phyloP scores from a whole-genome alignment of 2,888 invertebrate species.

The Lissocephala sabroskyi region DNA sequence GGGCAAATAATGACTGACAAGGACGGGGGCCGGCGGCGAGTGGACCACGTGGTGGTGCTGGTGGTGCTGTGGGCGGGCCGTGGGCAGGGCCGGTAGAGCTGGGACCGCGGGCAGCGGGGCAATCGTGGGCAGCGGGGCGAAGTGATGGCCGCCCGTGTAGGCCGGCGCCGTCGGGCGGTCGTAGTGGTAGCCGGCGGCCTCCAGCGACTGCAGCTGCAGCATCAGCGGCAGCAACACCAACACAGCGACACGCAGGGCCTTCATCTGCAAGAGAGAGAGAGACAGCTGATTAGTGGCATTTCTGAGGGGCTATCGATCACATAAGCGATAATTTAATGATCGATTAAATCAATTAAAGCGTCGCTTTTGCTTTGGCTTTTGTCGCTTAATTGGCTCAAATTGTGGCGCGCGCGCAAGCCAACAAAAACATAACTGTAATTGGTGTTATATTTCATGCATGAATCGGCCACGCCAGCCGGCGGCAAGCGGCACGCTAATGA shows the following conservation, averaged over 20 bases:
- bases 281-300: constrained; percentile 1
- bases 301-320: constrained; percentile 44
- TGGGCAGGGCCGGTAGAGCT: constrained; percentile 57
- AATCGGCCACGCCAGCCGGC: too few relatives aligned
- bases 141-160: constrained; percentile 43
- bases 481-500: too few relatives aligned
- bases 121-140: constrained; percentile 54
- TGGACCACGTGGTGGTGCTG: constrained; percentile 26
- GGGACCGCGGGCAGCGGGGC: constrained; percentile 66
- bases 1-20: constrained; percentile 32
- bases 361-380: neutral
- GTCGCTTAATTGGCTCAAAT: constrained; percentile 53
- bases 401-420: constrained; percentile 32
- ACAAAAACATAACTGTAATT: constrained; percentile 29
- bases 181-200: constrained; percentile 58
- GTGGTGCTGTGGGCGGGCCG: constrained; percentile 32
- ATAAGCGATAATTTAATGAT: neutral
- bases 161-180: constrained; percentile 43
- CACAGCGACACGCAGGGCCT: constrained; percentile 1
- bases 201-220: constrained; percentile 13
- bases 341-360: constrained; percentile 5
- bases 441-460: constrained; percentile 37
- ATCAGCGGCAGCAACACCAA: constrained; percentile 17
- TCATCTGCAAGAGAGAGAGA: constrained; percentile 33
- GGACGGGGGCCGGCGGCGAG: constrained; percentile 19